Percentiles rank a stretch among this genome's conserved stretches.
phyloP scores from a whole-genome alignment of 2,888 invertebrate genomes.

The Amaurobius ferox region DNA sequence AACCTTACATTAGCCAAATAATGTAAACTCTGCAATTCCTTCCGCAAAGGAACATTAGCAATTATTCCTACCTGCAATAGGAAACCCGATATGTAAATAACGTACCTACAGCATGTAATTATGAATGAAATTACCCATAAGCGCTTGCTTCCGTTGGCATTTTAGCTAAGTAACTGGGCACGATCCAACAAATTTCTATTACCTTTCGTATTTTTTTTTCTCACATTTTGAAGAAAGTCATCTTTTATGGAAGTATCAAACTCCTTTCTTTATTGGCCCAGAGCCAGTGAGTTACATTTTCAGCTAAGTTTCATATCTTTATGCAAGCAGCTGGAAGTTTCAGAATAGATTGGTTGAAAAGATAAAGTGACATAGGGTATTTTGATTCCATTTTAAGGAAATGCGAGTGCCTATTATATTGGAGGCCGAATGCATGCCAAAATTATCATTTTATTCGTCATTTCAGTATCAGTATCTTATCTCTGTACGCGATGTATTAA shows the following conservation, averaged over 20 bases:
- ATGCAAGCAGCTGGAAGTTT: not conserved
- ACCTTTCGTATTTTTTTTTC: not conserved
- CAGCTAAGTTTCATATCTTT: not conserved
- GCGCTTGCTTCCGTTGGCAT: not conserved
- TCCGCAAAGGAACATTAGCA: too few relatives aligned
- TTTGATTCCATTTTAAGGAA: not conserved
- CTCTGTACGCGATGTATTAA: too few relatives aligned
- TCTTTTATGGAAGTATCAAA: not conserved
- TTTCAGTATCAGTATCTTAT: too few relatives aligned
- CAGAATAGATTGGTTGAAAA: not conserved
- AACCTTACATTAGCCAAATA: too few relatives aligned
- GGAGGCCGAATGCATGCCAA: too few relatives aligned
- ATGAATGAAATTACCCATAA: not conserved
- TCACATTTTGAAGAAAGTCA: conserved; percentile 1
- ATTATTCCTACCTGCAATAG: not conserved
- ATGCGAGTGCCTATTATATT: not conserved
- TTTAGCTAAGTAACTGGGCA: not conserved
- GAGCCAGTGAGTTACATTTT: not conserved
- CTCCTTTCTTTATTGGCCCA: not conserved
- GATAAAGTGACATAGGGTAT: not conserved
- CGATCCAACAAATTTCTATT: not conserved
- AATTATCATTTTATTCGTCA: too few relatives aligned
- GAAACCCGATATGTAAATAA: not conserved
- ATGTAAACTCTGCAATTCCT: too few relatives aligned
- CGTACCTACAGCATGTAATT: not conserved